Base-by-base conservation (phyloP, 2,797 vertebrate genomes). In the Clarias laeviceps region DNA sequence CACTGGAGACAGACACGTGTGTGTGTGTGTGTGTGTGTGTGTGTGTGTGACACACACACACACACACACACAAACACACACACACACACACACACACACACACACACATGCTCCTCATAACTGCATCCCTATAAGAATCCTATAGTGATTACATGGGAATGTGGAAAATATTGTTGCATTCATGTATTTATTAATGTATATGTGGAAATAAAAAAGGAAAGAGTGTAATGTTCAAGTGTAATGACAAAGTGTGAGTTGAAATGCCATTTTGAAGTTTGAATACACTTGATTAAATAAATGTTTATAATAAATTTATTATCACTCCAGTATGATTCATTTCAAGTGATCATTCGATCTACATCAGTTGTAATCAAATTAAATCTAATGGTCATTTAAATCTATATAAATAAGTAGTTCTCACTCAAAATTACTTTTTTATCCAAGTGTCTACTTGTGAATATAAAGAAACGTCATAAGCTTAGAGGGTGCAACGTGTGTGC, bases 1-100 rank as follows among this genome's bases (percentile, higher is more conserved):
- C 37, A 66, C 80, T n/a, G 32, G 57, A 72, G 82, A 65, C 56
- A 77, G 81, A 72, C 40, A 27, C 54, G 64, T 62, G 37, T 64
- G 34, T 87, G 57, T 84, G 66, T 76, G 65, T 73, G 62, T 76
- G 79, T 84, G 85, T 79, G 78, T 57, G 69, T 69, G 68, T 84
- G 82, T 70, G 82, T 80, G 66, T 50, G 66, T 84, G 76, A n/a
- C n/a, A n/a, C n/a, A n/a, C n/a, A n/a, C n/a, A n/a, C n/a, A n/a
- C n/a, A n/a, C n/a, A n/a, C n/a, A n/a, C n/a, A n/a, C n/a, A n/a
- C n/a, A n/a, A n/a, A n/a, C n/a, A n/a, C n/a, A n/a, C n/a, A n/a
- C n/a, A n/a, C n/a, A n/a, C n/a, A n/a, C n/a, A n/a, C n/a, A n/a
- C n/a, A n/a, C n/a, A n/a, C n/a, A n/a, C n/a, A n/a, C n/a, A n/a